phyloP scores from a whole-genome alignment of 2,888 invertebrate genomes.

The Thysanoteuthis rhombus region DNA sequence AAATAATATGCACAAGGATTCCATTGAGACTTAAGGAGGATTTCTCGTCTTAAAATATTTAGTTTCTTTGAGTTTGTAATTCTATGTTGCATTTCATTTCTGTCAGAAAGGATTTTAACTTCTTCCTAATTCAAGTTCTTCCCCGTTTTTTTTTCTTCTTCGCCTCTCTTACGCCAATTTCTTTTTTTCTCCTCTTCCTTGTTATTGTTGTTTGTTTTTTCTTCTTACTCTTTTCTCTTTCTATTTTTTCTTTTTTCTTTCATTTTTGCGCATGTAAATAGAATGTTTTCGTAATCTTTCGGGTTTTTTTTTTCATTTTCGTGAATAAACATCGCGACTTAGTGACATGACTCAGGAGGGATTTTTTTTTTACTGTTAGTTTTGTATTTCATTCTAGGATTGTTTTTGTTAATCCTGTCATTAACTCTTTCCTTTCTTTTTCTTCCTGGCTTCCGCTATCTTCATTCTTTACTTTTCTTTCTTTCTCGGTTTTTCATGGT shows the following conservation, averaged over 20 bases:
- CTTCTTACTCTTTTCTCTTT: neutral
- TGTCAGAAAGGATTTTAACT: neutral
- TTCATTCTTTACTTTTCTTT: neutral
- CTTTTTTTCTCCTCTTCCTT: neutral
- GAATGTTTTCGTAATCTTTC: neutral
- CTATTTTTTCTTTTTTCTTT: neutral
- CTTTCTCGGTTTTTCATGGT: no score
- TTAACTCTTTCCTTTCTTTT: neutral
- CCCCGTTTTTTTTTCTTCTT: neutral
- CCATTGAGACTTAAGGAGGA: neutral
- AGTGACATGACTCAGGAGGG: neutral
- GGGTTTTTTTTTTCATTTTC: neutral
- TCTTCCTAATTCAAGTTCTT: neutral
- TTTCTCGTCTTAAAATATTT: neutral
- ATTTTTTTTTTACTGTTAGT: neutral
- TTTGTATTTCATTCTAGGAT: neutral
- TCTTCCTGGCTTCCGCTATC: neutral
- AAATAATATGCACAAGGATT: neutral
- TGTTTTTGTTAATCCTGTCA: neutral
- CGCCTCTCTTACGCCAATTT: neutral
- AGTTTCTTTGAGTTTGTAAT: neutral
- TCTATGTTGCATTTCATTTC: neutral
- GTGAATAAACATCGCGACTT: neutral
- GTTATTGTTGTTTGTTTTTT: neutral
- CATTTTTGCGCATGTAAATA: neutral